Evolutionary conservation across 2,888 invertebrate species (phyloP).

Genomic region (Lymantria dispar): DNA sequence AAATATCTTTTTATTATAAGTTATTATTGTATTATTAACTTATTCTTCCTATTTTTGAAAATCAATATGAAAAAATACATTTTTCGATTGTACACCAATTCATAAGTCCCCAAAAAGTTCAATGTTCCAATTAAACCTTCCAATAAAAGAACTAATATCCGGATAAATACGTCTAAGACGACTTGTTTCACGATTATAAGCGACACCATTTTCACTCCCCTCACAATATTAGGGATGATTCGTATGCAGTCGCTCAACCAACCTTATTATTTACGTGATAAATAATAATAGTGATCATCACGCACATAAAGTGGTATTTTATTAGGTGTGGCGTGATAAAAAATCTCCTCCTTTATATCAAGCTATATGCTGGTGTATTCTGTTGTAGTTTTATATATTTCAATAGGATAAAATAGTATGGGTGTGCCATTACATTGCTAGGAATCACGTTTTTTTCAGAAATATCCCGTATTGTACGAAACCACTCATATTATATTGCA

Average conservation of each 20-base stretch:
- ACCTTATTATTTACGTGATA: slow-evolving; percentile 51
- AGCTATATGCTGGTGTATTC: slow-evolving; percentile 38
- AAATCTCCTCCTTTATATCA: slow-evolving; percentile 46
- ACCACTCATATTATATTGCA: no score
- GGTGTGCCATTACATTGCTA: slow-evolving; percentile 9
- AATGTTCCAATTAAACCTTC: slow-evolving; percentile 22
- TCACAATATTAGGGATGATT: slow-evolving; percentile 46
- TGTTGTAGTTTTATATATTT: slow-evolving; percentile 23
- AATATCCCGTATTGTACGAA: no score
- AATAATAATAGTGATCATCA: slow-evolving; percentile 55
- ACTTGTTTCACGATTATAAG: slow-evolving; percentile 4
- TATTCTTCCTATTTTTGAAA: no score
- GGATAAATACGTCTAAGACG: slow-evolving; percentile 12
- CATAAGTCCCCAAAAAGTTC: no score
- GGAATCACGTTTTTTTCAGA: no score
- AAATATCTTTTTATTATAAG: no score
- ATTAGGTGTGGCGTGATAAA: slow-evolving; percentile 45
- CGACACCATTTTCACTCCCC: slow-evolving; percentile 26
- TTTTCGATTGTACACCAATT: no score
- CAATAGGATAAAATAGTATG: slow-evolving; percentile 19
- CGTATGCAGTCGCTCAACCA: slow-evolving; percentile 40
- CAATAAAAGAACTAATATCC: slow-evolving; percentile 30
- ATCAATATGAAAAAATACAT: no score
- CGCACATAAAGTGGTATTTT: slow-evolving; percentile 55
- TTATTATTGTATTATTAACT: no score